Conservation (phyloP, 1,140 invertebrate species). For the Bombus vancouverensis region DNA sequence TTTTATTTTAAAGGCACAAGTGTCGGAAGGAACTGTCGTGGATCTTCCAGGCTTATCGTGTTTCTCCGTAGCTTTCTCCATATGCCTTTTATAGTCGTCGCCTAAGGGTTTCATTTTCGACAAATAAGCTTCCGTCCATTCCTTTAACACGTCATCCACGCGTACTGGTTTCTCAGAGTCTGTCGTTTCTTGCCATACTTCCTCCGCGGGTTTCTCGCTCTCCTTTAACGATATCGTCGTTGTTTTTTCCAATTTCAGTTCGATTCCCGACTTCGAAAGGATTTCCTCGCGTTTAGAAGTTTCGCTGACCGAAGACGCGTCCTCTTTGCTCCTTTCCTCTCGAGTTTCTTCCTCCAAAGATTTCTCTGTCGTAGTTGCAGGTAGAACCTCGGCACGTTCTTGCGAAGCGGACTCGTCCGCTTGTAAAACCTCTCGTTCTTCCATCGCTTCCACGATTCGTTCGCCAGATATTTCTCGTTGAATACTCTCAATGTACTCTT, state of each 20-base stretch:
- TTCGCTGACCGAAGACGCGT: background rate
- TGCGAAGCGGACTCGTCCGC: background rate
- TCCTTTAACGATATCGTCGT: background rate
- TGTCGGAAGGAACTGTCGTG: slow-evolving; percentile 81
- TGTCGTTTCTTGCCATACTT: background rate
- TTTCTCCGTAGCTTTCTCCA: slow-evolving; percentile 60
- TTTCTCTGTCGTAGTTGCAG: background rate
- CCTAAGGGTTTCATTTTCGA: slow-evolving; percentile 50
- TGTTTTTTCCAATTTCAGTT: slow-evolving; percentile 30
- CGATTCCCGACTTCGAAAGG: background rate
- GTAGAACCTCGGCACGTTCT: background rate
- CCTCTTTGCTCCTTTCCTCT: background rate
- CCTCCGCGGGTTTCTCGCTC: background rate
- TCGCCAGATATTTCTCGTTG: background rate
- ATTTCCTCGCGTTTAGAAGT: background rate
- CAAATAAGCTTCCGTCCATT: slow-evolving; percentile 60
- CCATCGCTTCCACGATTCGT: background rate
- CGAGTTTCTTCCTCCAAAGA: background rate
- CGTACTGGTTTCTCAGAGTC: background rate
- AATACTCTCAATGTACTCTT: slow-evolving; percentile 53
- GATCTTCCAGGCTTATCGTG: slow-evolving; percentile 60
- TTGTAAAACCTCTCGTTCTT: slow-evolving; percentile 3
- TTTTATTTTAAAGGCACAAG: slow-evolving; percentile 86
- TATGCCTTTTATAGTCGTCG: slow-evolving; percentile 68
- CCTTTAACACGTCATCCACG: slow-evolving; percentile 51